Base-by-base conservation (phyloP, 1,140 invertebrate species). In the Trachymyrmex septentrionalis region DNA sequence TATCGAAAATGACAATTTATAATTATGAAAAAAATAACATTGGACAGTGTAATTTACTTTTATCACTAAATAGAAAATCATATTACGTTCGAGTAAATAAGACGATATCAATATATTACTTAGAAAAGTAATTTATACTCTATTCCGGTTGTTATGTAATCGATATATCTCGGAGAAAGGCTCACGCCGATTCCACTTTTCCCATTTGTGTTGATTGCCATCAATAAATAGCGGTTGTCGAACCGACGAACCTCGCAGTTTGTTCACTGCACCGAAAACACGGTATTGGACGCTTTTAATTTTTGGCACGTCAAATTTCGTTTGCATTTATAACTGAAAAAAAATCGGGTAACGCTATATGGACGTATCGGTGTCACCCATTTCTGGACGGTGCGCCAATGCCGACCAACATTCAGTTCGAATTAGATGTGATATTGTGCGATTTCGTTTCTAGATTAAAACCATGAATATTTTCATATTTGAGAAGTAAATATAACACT, bases 291-390 rank as follows among this genome's bases (percentile, higher is more conserved):
- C 27, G 73, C 82, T 67, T 78, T 78, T 78, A 85, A 85, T 85
- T 85, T 78, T 85, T 78, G 82, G n/a, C 64, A 57, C 82, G 82
- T 85, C 64, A 78, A 78, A 85, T 78, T 78, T 78, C 48, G 73
- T 67, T 78, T 85, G 82, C 82, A 85, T 85, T 64, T 78, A 63
- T 85, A 78, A 85, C 78, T 66, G 61, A 55, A 55, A 76, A 75
- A 59, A 76, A 63, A 64, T 85, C 10, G 44, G 12, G 34, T 9
- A 24, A 27, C 64, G 14, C 55, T 21, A 6, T 7, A 66, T 21
- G 30, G 19, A 16, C 55, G 44, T 76, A 85, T 85, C 59, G 72
- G 14, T 77, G 73, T 75, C 82, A 64, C n/a, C 72, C 44, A 63
- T 66, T 85, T 73, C 50, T 34, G 14, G 24, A 21, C n/a, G 27